Conservation (phyloP, 2,797 vertebrate genomes). For the Sarcophilus harrisii region DNA sequence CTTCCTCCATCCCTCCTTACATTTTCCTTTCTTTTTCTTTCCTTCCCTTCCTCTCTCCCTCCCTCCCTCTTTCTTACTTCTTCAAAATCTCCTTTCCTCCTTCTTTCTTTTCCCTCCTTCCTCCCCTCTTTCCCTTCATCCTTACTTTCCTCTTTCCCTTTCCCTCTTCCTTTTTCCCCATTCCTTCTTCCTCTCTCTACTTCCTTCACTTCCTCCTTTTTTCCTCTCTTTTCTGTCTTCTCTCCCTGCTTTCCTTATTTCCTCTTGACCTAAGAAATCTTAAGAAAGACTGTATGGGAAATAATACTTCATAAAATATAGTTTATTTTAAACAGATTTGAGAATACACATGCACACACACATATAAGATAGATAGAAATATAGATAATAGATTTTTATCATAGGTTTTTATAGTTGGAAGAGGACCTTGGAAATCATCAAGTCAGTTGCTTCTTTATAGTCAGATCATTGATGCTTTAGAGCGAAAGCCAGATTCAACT, state of each 20-base stretch:
- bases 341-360: background rate
- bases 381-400: background rate
- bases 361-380: too few species aligned
- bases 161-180: background rate
- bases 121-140: too few species aligned
- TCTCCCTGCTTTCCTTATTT: background rate
- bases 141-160: too few species aligned
- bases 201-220: too few species aligned
- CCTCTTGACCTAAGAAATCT: background rate
- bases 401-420: background rate
- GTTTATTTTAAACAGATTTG: background rate
- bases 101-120: fast-evolving
- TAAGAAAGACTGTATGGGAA: background rate
- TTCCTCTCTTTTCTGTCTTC: too few species aligned
- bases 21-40: background rate
- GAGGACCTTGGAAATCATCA: background rate
- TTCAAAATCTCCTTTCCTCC: too few species aligned
- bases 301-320: background rate
- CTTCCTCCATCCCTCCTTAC: background rate
- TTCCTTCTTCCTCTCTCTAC: too few species aligned
- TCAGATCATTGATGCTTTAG: background rate
- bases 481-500: background rate
- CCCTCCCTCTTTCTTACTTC: background rate
- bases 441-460: background rate
- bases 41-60: too few species aligned